phyloP scores from a whole-genome alignment of 2,888 invertebrate species.

The Ochropleura leucogaster region DNA sequence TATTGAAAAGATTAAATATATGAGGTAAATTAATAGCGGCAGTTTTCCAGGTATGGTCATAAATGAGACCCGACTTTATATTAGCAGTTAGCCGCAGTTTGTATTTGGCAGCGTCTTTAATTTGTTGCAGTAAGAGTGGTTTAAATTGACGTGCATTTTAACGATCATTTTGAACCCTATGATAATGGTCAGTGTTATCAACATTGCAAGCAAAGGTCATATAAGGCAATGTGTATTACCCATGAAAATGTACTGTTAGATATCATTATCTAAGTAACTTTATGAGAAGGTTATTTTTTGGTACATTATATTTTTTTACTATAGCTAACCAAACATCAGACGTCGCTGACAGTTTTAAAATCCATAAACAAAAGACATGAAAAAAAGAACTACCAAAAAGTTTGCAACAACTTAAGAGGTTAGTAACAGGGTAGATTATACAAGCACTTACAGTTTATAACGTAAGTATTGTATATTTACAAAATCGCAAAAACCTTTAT shows the following conservation, averaged over 20 bases:
- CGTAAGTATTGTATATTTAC: too few relatives aligned
- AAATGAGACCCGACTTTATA: neutral
- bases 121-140: neutral
- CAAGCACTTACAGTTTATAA: neutral
- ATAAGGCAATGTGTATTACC: neutral
- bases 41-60: neutral
- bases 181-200: too few relatives aligned
- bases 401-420: neutral
- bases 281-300: neutral
- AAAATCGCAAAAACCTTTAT: too few relatives aligned
- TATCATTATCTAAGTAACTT: neutral
- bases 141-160: neutral
- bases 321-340: neutral
- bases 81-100: neutral
- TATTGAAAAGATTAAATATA: constrained; percentile 7
- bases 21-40: neutral
- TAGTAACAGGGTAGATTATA: neutral
- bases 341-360: neutral
- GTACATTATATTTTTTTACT: neutral
- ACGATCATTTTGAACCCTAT: too few relatives aligned
- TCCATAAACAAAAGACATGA: neutral
- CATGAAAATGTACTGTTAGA: neutral
- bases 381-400: neutral
- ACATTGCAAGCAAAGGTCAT: neutral
- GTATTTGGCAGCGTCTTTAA: neutral